phyloP scores from a whole-genome alignment of 1,140 invertebrate species.

The Lasioglossum albipes region DNA sequence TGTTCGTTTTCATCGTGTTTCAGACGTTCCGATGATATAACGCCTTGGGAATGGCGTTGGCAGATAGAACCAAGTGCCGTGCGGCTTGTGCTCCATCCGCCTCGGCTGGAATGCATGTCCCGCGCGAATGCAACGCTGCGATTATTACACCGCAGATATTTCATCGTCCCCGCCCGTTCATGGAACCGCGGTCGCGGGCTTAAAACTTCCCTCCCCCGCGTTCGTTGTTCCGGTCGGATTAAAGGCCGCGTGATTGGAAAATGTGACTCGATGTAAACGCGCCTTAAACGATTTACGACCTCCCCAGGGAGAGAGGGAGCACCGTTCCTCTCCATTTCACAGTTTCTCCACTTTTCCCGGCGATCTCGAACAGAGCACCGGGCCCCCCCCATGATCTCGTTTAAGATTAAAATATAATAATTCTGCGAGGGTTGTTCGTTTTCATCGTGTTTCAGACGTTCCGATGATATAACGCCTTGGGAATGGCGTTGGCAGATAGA shows the following conservation, averaged over 20 bases:
- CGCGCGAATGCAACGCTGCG: slow-evolving; percentile 40
- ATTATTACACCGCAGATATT: slow-evolving; percentile 49
- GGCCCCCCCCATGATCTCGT: no score
- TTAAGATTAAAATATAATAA: no score
- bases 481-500: no score
- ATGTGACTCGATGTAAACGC: slow-evolving; percentile 50
- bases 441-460: no score
- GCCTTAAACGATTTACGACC: slow-evolving; percentile 29
- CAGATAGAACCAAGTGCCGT: no score
- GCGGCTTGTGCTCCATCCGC: no score
- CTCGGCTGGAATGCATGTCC: slow-evolving; percentile 36
- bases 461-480: no score
- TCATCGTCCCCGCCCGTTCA: slow-evolving; percentile 29
- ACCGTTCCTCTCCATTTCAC: not conserved
- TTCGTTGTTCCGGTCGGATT: slow-evolving; percentile 24
- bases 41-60: no score
- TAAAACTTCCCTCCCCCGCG: not conserved
- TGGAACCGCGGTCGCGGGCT: slow-evolving; percentile 31
- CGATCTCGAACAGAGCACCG: no score
- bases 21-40: no score
- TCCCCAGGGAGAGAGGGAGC: not conserved
- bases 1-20: no score
- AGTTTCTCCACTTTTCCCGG: not conserved
- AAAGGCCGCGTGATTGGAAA: slow-evolving; percentile 47
- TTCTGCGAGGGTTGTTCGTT: no score